A percentile compares a stretch with the other conserved stretches of the same genome.
phyloP scores from a whole-genome alignment of 2,113 vertebrate genomes.

The Buteo buteo region DNA sequence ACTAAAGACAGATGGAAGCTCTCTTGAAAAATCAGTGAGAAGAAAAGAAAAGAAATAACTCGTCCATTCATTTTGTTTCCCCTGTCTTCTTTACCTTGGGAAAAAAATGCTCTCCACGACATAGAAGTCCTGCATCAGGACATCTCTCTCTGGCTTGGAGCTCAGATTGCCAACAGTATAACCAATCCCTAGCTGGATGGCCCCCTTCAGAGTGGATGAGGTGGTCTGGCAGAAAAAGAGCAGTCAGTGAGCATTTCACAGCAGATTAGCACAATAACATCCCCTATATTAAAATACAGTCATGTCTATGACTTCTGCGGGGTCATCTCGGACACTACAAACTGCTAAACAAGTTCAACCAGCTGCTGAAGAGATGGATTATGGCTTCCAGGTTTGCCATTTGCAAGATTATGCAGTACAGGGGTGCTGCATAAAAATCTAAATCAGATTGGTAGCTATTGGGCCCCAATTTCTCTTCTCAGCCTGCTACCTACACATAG shows the following conservation, averaged over 20 bases:
- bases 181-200: conserved; percentile 98
- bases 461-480: background rate
- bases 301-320: background rate
- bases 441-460: background rate
- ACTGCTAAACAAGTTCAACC: background rate
- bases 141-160: conserved; percentile 96
- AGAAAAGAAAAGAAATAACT: background rate
- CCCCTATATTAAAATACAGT: background rate
- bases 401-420: background rate
- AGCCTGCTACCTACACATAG: background rate
- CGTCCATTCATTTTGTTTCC: background rate
- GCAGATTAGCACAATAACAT: background rate
- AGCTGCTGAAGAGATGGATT: background rate
- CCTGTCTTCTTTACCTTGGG: conserved; percentile 79
- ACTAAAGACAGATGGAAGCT: background rate
- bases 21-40: background rate
- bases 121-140: conserved; percentile 99
- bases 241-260: background rate
- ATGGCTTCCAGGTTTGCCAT: background rate
- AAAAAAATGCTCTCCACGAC: conserved; percentile 99
- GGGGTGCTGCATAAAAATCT: background rate
- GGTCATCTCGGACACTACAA: background rate
- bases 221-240: conserved; percentile 81
- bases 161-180: conserved; percentile 97
- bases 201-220: conserved; percentile 95